Percentiles rank a stretch among this genome's conserved stretches.
Conservation (phyloP, 2,888 invertebrate species). For the Portevinia maculata region DNA sequence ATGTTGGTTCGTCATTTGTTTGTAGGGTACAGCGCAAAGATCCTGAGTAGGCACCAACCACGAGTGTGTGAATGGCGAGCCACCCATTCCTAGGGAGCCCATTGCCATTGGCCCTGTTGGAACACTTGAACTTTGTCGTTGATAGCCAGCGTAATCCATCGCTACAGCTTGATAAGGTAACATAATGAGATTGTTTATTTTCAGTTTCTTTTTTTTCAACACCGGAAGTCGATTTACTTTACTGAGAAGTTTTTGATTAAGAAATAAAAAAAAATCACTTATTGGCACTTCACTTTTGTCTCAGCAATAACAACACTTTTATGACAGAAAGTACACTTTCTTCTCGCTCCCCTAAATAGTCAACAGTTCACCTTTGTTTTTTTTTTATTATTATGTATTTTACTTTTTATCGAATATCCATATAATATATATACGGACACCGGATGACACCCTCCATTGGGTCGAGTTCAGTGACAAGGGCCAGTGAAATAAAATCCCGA, state of each 20-base stretch:
- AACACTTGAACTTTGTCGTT: slow-evolving; percentile 84
- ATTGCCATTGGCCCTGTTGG: slow-evolving; percentile 82
- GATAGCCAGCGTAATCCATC: slow-evolving; percentile 91
- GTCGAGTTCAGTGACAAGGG: slow-evolving; percentile 63
- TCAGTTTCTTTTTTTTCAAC: slow-evolving; percentile 13
- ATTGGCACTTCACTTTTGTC: slow-evolving; percentile 46
- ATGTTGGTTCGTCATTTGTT: slow-evolving; percentile 85
- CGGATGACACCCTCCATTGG: slow-evolving; percentile 58
- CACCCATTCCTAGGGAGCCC: slow-evolving; percentile 85
- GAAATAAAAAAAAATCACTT: neutral
- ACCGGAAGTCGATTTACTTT: slow-evolving; percentile 26
- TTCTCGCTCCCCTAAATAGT: slow-evolving; percentile 54
- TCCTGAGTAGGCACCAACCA: slow-evolving; percentile 97
- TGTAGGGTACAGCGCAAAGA: slow-evolving; percentile 94
- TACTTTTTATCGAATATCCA: slow-evolving; percentile 23
- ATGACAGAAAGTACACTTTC: slow-evolving; percentile 51
- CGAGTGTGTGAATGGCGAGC: slow-evolving; percentile 93
- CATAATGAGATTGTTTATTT: slow-evolving; percentile 83
- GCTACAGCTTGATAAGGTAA: slow-evolving; percentile 94
- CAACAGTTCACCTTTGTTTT: slow-evolving; percentile 51
- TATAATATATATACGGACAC: slow-evolving; percentile 37
- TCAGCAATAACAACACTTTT: slow-evolving; percentile 45
- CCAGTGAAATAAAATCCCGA: slow-evolving; percentile 62
- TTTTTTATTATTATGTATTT: slow-evolving; percentile 28
- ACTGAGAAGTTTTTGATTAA: slow-evolving; percentile 5